These are phyloP conservation scores for Alauda arvensis DNA, from an alignment of 2,797 vertebrate genomes.

Conservation along the genomic window DNA sequence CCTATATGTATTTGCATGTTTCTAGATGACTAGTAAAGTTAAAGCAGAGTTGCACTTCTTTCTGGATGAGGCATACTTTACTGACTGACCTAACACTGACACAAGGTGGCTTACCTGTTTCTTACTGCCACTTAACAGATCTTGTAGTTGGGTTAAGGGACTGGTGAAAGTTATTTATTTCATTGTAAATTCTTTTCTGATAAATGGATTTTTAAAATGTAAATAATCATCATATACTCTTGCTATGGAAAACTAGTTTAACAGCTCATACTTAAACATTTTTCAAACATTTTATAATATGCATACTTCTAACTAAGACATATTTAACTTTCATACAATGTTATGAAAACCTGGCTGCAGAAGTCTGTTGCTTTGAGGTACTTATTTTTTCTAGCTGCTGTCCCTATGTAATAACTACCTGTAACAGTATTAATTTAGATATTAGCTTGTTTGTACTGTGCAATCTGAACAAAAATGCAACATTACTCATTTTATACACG, in stretches of 20 bases:
- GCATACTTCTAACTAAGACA: slow-evolving; percentile 62
- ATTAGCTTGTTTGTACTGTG: slow-evolving; percentile 76
- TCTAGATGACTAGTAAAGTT: slow-evolving; percentile 40
- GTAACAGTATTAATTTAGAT: slow-evolving; percentile 82
- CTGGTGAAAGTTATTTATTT: slow-evolving; percentile 79
- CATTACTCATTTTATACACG: slow-evolving; percentile 77
- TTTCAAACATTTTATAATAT: slow-evolving; percentile 74
- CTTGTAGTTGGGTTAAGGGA: slow-evolving; percentile 58
- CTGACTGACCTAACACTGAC: slow-evolving; percentile 23
- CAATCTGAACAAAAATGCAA: slow-evolving; percentile 76
- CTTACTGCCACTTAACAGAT: slow-evolving; percentile 45
- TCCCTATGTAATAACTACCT: slow-evolving; percentile 72
- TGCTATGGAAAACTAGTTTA: slow-evolving; percentile 67
- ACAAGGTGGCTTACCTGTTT: slow-evolving; percentile 22
- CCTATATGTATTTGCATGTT: slow-evolving; percentile 64
- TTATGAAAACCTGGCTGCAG: slow-evolving; percentile 67
- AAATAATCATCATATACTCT: slow-evolving; percentile 73
- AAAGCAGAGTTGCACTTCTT: slow-evolving; percentile 63
- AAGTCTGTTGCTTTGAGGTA: slow-evolving; percentile 68
- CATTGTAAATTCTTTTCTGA: slow-evolving; percentile 74
- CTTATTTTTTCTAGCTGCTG: slow-evolving; percentile 62
- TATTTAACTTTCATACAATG: slow-evolving; percentile 72
- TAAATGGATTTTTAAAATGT: slow-evolving; percentile 70
- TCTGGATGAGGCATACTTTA: slow-evolving; percentile 39
- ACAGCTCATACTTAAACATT: slow-evolving; percentile 68